Conservation (phyloP, 2,113 vertebrate genomes). For the Poecile atricapillus region DNA sequence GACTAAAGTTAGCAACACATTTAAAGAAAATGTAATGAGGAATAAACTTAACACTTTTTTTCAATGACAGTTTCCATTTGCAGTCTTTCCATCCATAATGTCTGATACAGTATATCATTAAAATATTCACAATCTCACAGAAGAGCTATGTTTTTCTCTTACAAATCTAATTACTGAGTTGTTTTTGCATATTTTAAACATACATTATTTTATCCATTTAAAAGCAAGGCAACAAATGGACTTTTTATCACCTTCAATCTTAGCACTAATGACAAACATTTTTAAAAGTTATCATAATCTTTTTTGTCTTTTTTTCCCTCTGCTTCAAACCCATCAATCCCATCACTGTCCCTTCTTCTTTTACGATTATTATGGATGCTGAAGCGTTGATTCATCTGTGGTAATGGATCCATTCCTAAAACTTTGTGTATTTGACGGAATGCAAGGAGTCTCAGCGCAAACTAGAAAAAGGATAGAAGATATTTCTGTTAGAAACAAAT, state of each 20-base stretch:
- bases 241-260: slow-evolving; percentile 30
- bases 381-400: slow-evolving; percentile 93
- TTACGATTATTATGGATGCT: slow-evolving; percentile 91
- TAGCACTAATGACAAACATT: slow-evolving; percentile 57
- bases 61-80: slow-evolving; percentile 50
- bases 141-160: slow-evolving; percentile 57
- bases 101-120: slow-evolving; percentile 63
- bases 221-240: slow-evolving; percentile 65
- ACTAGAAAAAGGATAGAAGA: slow-evolving; percentile 68
- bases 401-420: slow-evolving; percentile 94
- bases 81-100: slow-evolving; percentile 70
- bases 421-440: slow-evolving; percentile 98
- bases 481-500: not conserved
- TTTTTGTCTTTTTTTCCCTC: slow-evolving; percentile 99
- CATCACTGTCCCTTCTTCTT: slow-evolving; percentile 92
- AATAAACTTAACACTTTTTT: not conserved
- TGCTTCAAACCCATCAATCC: slow-evolving; percentile 92
- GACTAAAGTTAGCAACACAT: slow-evolving; percentile 43
- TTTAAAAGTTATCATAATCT: slow-evolving; percentile 90
- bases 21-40: slow-evolving; percentile 54
- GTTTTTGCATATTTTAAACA: slow-evolving; percentile 56
- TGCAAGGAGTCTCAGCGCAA: slow-evolving; percentile 92
- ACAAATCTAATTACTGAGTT: slow-evolving; percentile 37
- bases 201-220: slow-evolving; percentile 67
- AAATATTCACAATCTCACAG: slow-evolving; percentile 53